Percentiles rank a stretch among this genome's conserved stretches.
Conservation (phyloP, 2,888 invertebrate genomes). For the Ormyrus pomaceus region DNA sequence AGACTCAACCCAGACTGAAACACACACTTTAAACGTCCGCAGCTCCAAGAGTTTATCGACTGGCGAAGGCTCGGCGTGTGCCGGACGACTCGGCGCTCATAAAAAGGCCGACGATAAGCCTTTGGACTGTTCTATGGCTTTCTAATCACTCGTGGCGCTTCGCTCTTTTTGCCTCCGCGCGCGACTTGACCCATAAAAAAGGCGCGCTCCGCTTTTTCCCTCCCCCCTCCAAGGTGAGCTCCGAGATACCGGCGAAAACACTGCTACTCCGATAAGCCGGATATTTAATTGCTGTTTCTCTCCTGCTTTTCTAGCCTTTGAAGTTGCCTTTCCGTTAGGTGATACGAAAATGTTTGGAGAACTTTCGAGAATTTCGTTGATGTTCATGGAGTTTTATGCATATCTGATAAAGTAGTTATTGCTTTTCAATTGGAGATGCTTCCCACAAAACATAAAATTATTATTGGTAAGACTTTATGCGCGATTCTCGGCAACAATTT, state of each 20-base stretch:
- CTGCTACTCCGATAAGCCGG: background rate
- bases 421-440: too few relatives aligned
- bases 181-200: conserved; percentile 32
- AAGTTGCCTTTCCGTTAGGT: too few relatives aligned
- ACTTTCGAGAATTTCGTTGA: too few relatives aligned
- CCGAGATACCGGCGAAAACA: too few relatives aligned
- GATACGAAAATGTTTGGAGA: too few relatives aligned
- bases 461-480: too few relatives aligned
- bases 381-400: too few relatives aligned
- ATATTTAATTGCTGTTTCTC: background rate
- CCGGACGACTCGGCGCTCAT: background rate
- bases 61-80: background rate
- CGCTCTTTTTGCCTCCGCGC: background rate
- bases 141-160: conserved; percentile 35
- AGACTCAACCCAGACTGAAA: background rate
- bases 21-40: background rate
- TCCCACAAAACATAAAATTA: too few relatives aligned
- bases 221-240: background rate
- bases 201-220: conserved; percentile 1
- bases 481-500: too few relatives aligned
- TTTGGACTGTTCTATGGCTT: conserved; percentile 38
- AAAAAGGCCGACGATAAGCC: conserved; percentile 20
- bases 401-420: too few relatives aligned
- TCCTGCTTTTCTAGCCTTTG: background rate
- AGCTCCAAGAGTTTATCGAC: conserved; percentile 8